Evolutionary conservation across 2,113 vertebrate genomes (phyloP).

Genomic region (Scytalopus superciliaris): DNA sequence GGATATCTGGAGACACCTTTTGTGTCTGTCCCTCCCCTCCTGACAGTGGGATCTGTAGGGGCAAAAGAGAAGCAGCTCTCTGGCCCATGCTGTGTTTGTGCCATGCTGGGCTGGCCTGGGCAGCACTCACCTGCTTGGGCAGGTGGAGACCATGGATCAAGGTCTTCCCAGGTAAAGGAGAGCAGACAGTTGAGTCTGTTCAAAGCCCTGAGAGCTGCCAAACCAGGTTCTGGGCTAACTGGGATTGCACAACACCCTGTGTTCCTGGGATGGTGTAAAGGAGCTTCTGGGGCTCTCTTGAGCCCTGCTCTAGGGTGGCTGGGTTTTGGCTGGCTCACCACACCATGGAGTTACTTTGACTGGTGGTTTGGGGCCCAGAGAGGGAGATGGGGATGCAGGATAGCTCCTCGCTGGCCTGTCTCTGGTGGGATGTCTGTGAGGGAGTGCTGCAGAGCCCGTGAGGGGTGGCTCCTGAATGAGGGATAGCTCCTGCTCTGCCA

Average conservation of each 20-base stretch:
- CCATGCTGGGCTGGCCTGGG: not conserved
- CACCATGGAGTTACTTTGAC: not conserved
- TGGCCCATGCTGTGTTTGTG: accelerated
- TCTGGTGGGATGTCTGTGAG: not conserved
- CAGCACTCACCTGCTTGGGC: not conserved
- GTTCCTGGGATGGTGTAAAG: not conserved
- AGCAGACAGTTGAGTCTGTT: accelerated
- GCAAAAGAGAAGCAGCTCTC: not conserved
- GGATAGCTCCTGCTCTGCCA: accelerated
- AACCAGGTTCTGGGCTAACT: not conserved
- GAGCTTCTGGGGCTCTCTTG: not conserved
- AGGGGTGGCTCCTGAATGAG: not conserved
- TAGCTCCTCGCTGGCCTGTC: not conserved
- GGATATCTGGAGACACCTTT: not conserved
- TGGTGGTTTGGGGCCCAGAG: conserved; percentile 5
- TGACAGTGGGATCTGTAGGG: accelerated
- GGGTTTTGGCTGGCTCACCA: not conserved
- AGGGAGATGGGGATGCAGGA: not conserved
- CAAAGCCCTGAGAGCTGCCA: not conserved
- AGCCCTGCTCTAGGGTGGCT: not conserved
- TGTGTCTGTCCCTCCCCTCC: not conserved
- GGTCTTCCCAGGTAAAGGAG: not conserved
- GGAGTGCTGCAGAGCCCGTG: accelerated
- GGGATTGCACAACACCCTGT: not conserved
- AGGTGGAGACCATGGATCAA: not conserved